A percentile compares a stretch with the other conserved stretches of the same genome.
Evolutionary conservation across 2,113 vertebrate genomes (phyloP).

Genomic region (Micronycteris hirsuta): DNA sequence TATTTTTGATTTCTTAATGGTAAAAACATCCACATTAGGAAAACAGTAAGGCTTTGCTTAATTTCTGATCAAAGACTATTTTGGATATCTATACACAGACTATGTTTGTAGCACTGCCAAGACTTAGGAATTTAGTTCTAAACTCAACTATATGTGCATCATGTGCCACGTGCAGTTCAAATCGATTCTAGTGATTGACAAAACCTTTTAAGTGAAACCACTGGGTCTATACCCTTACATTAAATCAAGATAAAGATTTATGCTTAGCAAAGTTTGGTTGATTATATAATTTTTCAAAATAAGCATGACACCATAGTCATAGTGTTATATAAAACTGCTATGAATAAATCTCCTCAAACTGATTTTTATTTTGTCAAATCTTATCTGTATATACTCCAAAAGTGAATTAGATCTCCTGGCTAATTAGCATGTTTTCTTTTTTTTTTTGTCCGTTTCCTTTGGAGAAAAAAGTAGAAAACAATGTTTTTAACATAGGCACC

Average conservation of each 20-base stretch:
- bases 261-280: neutral
- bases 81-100: neutral
- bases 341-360: neutral
- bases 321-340: neutral
- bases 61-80: neutral
- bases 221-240: neutral
- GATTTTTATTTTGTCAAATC: neutral
- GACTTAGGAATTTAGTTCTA: neutral
- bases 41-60: neutral
- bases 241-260: neutral
- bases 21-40: neutral
- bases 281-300: neutral
- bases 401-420: neutral
- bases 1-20: neutral
- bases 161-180: neutral
- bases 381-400: constrained; percentile 3
- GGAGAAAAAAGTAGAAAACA: neutral
- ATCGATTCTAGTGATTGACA: neutral
- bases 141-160: neutral
- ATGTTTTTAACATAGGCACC: neutral
- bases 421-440: neutral
- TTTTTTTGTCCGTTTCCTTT: neutral
- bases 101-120: neutral
- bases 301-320: neutral
- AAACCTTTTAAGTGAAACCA: neutral